Conservation (phyloP, 2,797 vertebrate species). For the Acrocephalus scirpaceus region DNA sequence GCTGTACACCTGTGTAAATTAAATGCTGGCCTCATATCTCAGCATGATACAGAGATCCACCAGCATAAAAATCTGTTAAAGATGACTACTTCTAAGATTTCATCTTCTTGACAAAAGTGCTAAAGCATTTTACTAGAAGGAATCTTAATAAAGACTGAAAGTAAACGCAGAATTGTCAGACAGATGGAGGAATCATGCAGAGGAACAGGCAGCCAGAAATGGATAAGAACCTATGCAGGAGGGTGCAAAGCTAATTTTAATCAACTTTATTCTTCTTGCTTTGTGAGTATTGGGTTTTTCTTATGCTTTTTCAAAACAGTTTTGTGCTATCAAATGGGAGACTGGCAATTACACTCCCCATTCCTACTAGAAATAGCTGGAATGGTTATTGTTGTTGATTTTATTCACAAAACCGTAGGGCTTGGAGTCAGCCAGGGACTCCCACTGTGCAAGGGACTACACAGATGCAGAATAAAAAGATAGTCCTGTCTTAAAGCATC, state of each 20-base stretch:
- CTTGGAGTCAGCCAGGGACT: background rate
- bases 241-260: constrained; percentile 14
- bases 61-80: background rate
- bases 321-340: constrained; percentile 8
- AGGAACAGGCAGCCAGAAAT: background rate
- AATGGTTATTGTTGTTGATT: constrained; percentile 46
- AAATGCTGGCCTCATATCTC: background rate
- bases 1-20: background rate
- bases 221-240: background rate
- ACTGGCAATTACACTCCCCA: background rate
- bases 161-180: background rate
- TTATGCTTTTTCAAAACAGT: background rate
- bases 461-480: constrained; percentile 4
- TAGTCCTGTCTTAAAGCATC: background rate
- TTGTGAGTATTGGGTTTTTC: background rate
- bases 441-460: constrained; percentile 8
- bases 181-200: constrained; percentile 9
- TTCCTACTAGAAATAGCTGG: background rate
- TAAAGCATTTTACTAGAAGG: constrained; percentile 14
- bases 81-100: background rate
- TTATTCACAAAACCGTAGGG: constrained; percentile 44
- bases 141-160: constrained; percentile 32
- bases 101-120: background rate
- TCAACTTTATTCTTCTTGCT: background rate
- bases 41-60: background rate